Conservation (phyloP, 2,113 vertebrate species). For the Crypturellus undulatus region DNA sequence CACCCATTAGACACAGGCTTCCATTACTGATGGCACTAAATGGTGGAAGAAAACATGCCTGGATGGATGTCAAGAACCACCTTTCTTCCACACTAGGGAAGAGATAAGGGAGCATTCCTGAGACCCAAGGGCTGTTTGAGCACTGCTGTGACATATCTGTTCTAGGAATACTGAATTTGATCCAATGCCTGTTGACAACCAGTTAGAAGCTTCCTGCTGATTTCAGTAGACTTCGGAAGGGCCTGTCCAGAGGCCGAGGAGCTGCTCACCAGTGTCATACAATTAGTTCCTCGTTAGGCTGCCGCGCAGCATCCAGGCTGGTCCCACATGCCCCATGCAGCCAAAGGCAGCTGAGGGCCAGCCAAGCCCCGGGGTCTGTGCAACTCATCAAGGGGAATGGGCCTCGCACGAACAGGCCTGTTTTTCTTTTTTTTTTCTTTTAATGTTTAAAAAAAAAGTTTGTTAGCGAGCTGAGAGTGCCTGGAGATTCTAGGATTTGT, state of each 20-base stretch:
- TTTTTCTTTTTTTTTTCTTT: background rate
- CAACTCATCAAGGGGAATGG: fast-evolving
- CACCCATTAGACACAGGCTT: background rate
- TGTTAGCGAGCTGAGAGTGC: background rate
- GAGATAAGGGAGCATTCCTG: background rate
- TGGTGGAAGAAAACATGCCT: background rate
- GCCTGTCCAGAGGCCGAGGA: background rate
- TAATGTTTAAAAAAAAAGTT: background rate
- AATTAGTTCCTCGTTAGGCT: fast-evolving
- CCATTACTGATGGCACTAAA: background rate
- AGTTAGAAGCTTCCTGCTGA: background rate
- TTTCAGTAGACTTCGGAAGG: background rate
- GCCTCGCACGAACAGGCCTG: background rate
- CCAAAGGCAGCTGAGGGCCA: background rate
- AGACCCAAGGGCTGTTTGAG: no score
- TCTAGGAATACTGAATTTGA: background rate
- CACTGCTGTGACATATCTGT: background rate
- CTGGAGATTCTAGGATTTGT: fast-evolving
- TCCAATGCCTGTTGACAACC: background rate
- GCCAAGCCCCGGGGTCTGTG: background rate
- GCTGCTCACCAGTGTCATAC: background rate
- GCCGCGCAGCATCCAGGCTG: background rate
- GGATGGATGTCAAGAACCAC: background rate
- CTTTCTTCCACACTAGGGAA: background rate
- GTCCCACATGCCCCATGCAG: fast-evolving